Conservation (phyloP, 2,797 vertebrate species). For the Hypotaenidia okinawae region DNA sequence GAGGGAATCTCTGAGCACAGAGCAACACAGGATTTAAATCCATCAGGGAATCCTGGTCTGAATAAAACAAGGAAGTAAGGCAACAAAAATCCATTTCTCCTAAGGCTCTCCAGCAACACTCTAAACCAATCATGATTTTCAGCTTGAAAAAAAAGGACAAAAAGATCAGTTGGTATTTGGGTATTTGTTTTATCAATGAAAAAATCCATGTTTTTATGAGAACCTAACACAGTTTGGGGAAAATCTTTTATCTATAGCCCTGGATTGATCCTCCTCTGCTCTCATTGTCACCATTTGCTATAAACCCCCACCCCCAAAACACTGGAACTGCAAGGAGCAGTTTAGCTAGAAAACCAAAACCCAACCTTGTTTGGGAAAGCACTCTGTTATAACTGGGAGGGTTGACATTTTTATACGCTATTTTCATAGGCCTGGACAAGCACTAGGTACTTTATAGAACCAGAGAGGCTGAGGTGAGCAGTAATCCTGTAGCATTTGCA, state of each 20-base stretch:
- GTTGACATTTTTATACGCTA: not conserved
- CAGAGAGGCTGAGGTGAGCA: not conserved
- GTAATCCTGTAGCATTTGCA: conserved; percentile 26
- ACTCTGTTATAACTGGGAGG: not conserved
- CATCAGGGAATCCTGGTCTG: not conserved
- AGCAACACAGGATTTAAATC: not conserved
- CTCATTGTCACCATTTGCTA: not conserved
- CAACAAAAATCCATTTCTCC: not conserved
- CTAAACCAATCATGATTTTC: not conserved
- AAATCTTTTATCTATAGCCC: not conserved
- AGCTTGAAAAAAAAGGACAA: not conserved
- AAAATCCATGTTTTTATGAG: not conserved
- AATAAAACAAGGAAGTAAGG: not conserved
- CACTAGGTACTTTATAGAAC: not conserved
- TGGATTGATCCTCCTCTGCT: not conserved
- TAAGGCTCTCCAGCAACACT: not conserved
- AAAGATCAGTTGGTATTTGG: not conserved
- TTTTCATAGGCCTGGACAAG: conserved; percentile 9
- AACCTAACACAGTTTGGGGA: not conserved
- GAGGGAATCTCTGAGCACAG: not conserved
- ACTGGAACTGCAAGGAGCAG: not conserved
- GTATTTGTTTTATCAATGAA: not conserved
- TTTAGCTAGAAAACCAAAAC: not conserved
- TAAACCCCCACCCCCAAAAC: not conserved
- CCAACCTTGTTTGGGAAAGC: not conserved